These are phyloP conservation scores for Pangasius macronema DNA, from an alignment of 2,797 vertebrate genomes.

Conservation along the genomic window DNA sequence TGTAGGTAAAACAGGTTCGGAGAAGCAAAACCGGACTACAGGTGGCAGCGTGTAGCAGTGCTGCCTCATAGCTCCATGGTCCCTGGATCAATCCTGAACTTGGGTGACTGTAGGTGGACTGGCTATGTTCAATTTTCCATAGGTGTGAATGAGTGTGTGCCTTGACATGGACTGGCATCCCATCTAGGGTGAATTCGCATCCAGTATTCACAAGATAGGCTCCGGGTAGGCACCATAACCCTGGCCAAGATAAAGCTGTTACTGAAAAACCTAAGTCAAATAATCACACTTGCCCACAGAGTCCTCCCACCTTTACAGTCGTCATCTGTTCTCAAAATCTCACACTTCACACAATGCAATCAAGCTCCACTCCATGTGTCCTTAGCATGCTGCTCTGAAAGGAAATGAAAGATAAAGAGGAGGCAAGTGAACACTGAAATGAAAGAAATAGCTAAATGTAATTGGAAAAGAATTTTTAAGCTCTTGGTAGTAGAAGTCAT, in stretches of 20 bases:
- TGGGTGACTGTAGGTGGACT: not conserved
- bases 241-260: not conserved
- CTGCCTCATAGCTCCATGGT: not conserved
- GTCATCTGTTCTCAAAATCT: not conserved
- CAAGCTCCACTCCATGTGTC: conserved; percentile 3
- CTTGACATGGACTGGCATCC: not conserved
- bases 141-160: not conserved
- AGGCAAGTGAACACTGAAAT: conserved; percentile 3
- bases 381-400: not conserved
- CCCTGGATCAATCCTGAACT: not conserved
- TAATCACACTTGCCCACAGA: not conserved
- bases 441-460: conserved; percentile 4
- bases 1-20: not conserved
- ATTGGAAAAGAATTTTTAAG: not conserved
- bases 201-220: not conserved
- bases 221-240: not conserved
- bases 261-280: not conserved
- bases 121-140: not conserved
- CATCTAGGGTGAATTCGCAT: not conserved
- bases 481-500: conserved; percentile 1
- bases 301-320: not conserved
- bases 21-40: not conserved
- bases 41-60: not conserved
- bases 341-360: conserved; percentile 20
- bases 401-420: conserved; percentile 8